Evolutionary conservation across 2,113 vertebrate species (phyloP).

Genomic region (Nycticorax nycticorax): DNA sequence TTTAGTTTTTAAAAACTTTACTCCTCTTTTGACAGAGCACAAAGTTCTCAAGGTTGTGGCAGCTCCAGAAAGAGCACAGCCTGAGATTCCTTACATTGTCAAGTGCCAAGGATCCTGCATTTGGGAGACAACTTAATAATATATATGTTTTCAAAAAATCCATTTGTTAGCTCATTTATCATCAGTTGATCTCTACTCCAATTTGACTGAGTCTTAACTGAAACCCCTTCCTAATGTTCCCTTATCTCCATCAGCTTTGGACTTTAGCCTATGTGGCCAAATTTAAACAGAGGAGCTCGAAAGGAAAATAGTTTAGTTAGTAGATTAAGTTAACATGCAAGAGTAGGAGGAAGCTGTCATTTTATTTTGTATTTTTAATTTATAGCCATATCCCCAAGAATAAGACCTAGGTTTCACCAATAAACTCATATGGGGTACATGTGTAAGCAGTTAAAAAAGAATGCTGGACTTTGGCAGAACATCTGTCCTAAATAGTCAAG

Average conservation of each 20-base stretch:
- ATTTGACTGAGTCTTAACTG: not conserved
- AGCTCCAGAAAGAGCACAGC: not conserved
- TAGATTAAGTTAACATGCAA: slow-evolving; percentile 14
- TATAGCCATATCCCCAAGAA: not conserved
- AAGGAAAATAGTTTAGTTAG: slow-evolving; percentile 37
- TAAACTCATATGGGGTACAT: slow-evolving; percentile 16
- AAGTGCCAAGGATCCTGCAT: not conserved
- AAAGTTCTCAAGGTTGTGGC: not conserved
- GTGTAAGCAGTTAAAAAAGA: slow-evolving; percentile 25
- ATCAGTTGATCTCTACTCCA: not conserved
- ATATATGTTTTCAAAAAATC: not conserved
- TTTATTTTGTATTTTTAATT: slow-evolving; percentile 39
- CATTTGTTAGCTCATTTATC: slow-evolving; percentile 21
- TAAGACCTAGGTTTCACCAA: slow-evolving; percentile 32
- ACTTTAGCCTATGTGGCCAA: not conserved
- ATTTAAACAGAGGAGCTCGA: slow-evolving; percentile 16
- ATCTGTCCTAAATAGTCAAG: not conserved
- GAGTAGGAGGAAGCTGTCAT: not conserved
- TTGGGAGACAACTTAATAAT: not conserved
- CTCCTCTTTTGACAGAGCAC: not conserved
- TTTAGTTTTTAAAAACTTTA: slow-evolving; percentile 3
- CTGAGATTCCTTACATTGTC: not conserved
- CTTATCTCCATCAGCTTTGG: slow-evolving; percentile 10
- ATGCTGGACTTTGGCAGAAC: not conserved
- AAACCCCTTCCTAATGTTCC: slow-evolving; percentile 12